Evolutionary conservation across 2,888 invertebrate species (phyloP), one percentile per base, ranked within the genome.

Genomic region (Melanargia galathea): DNA sequence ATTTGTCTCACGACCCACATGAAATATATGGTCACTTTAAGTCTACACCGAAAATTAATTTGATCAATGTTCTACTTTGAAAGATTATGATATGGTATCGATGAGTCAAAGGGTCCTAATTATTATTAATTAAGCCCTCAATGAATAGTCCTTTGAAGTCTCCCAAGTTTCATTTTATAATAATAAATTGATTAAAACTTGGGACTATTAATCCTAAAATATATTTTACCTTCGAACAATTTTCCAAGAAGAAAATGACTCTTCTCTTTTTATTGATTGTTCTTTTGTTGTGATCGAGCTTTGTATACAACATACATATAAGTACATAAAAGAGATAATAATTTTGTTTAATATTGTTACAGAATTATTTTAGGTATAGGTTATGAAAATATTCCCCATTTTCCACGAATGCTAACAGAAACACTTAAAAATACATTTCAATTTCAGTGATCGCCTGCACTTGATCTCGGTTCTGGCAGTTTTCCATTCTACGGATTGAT

Each of bases 401-500:
- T 16, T 49, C 16, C 26, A 8, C 49, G 16, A 26, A 26, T 49
- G 49, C 49, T 26, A 49, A 49, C 26, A 49, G 49, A 16, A 49
- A 16, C 49, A 49, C 49, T 49, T 49, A 49, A 26, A 16, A 49
- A 24, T 49, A 24, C 49, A 49, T 49, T 49, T 49, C 49, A 49
- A 49, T 49, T 49, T 30, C 30, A 30, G 49, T 8, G 26, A 26
- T 16, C 49, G 52, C 38, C 52, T 63, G 65, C 65, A 58, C 65
- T 66, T 63, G 65, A 66, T 56, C 63, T 60, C 52, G 46, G 40
- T 38, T 40, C 57, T 66, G 65, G 65, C 65, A 66, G 57, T 43
- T 20, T 43, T 66, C 65, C 65, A 66, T 63, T 56, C 60, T 16
- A 3, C 7, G 16, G 49, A 46, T 46, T 22, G 49, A 26, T 49